A percentile compares a stretch with the other conserved stretches of the same genome.
phyloP scores from a whole-genome alignment of 2,113 vertebrate species.

The Lagenorhynchus albirostris region DNA sequence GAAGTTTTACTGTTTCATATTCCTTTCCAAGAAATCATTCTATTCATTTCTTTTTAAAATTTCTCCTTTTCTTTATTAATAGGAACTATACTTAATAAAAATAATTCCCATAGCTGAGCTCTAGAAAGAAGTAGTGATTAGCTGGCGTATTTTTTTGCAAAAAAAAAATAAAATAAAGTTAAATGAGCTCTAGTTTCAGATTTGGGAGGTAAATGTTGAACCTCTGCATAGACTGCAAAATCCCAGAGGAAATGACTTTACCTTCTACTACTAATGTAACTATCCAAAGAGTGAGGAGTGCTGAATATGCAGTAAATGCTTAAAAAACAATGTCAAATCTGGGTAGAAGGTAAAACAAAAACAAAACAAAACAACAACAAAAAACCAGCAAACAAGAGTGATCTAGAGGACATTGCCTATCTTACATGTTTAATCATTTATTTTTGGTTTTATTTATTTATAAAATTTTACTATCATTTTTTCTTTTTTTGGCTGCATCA shows the following conservation, averaged over 20 bases:
- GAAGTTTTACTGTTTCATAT: background rate
- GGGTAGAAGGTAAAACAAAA: background rate
- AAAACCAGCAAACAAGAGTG: background rate
- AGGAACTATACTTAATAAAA: constrained; percentile 9
- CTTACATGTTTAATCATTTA: background rate
- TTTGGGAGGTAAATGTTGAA: background rate
- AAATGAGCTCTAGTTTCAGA: background rate
- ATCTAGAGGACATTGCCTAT: background rate
- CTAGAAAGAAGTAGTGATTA: background rate
- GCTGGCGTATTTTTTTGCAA: background rate
- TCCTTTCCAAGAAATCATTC: background rate
- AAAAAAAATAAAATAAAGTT: background rate
- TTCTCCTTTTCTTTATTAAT: background rate
- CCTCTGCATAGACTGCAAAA: background rate
- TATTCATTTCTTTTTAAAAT: background rate
- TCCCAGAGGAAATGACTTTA: background rate
- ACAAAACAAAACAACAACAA: background rate
- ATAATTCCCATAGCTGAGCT: background rate
- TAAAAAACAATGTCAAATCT: background rate
- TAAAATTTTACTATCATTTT: no score
- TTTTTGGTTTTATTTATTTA: background rate
- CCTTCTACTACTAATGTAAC: background rate
- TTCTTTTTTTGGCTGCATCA: no score
- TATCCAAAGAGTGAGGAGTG: background rate
- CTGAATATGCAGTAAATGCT: background rate